Conservation (phyloP, 2,797 vertebrate species). For the Microctenopoma steveboyesi region DNA sequence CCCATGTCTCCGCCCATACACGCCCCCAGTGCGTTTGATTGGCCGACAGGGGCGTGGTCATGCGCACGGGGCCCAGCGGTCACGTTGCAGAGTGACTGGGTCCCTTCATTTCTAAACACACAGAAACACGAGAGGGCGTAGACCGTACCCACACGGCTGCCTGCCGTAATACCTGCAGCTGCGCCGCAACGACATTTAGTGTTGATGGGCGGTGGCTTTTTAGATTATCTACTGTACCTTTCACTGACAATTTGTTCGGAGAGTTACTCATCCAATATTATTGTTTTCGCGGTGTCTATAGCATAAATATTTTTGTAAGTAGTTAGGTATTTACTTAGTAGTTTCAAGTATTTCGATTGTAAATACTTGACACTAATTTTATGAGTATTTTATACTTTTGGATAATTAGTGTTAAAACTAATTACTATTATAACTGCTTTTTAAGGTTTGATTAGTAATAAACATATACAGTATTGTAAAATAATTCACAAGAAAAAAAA, state of each 20-base stretch:
- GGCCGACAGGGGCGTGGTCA: conserved; percentile 54
- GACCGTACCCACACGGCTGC: not conserved
- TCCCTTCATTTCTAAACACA: conserved; percentile 43
- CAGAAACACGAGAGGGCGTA: conserved; percentile 52
- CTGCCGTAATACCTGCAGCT: conserved; percentile 2
- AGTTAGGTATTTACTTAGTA: no score
- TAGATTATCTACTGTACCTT: not conserved
- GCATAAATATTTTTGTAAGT: no score
- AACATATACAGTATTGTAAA: no score
- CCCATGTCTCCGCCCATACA: not conserved
- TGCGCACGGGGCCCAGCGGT: conserved; percentile 68
- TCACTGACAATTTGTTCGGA: not conserved
- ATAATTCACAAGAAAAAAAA: no score
- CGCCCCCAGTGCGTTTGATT: conserved; percentile 44
- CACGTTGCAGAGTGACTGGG: conserved; percentile 79
- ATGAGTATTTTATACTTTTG: no score
- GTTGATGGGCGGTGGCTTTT: no score
- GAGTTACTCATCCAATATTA: not conserved
- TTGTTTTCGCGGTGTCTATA: not conserved
- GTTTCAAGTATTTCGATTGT: no score
- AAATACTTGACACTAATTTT: no score
- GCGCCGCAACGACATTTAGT: not conserved
- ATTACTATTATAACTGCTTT: no score
- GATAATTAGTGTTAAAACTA: no score
- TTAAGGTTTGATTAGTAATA: no score